Evolutionary conservation across 2,113 vertebrate species (phyloP), one percentile per base, ranked within the genome.

Genomic region (Gobiocypris rarus): DNA sequence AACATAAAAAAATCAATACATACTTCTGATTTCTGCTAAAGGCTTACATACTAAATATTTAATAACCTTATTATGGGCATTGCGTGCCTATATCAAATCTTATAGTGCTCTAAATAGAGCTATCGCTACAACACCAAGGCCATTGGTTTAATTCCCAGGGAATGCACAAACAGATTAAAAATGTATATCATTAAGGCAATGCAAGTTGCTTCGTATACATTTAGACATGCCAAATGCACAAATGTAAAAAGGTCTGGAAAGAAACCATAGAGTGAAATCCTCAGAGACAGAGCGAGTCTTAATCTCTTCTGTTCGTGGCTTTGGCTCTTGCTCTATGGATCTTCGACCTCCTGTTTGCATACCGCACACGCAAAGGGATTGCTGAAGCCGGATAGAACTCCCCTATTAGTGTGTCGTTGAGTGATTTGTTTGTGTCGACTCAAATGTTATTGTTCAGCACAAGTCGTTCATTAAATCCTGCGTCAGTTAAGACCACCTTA

Each of bases 391-490:
- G 38, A 50, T 56, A n/a, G 6, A 74, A 85, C 73, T 43, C 83
- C 83, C 84, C 87, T 69, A 83, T 93, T 91, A 89, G 89, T 84
- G 67, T 74, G 67, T 34, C 63, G 34, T 81, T 86, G 86, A 79
- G 84, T 87, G 88, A 88, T 91, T 89, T 91, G 90, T 92, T 90
- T 92, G 89, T 88, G 89, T 91, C 81, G 73, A 83, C 88, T 89
- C 76, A 89, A 91, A 92, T 90, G 89, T 92, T 91, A 92, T 86
- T 75, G 86, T 84, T 87, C 26, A 3, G 86, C 87, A 87, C 75
- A 79, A 90, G 81, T 86, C 10, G 75, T 67, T 82, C 84, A 86
- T 88, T 88, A 90, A 89, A 89, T 88, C 88, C 82, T 31, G 67
- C 63, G 76, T 86, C 84, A 38, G 82, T 89, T 89, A 90, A 88